phyloP scores from a whole-genome alignment of 2,113 vertebrate genomes.

The Coracopsis vasa region DNA sequence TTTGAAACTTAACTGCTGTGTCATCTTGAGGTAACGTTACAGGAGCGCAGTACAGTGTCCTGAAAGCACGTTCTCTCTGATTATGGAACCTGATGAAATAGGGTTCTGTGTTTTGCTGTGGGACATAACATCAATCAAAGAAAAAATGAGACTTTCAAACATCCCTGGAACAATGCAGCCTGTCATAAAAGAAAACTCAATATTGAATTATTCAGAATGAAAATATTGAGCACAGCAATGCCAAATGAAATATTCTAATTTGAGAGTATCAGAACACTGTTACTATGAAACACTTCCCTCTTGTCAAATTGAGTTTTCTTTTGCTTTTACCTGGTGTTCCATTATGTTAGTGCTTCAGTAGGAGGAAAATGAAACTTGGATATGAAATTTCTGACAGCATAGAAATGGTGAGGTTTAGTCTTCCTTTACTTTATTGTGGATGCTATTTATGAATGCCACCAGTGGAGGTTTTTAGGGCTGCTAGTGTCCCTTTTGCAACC shows the following conservation, averaged over 20 bases:
- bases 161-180: neutral
- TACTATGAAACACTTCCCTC: accelerated
- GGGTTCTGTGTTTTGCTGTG: neutral
- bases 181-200: neutral
- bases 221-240: neutral
- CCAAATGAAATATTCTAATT: neutral
- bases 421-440: neutral
- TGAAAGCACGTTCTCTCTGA: accelerated
- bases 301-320: neutral
- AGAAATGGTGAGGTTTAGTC: neutral
- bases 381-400: neutral
- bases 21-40: accelerated
- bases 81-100: neutral
- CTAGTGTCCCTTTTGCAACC: neutral
- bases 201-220: neutral
- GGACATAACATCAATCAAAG: neutral
- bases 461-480: neutral
- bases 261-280: neutral
- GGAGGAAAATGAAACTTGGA: neutral
- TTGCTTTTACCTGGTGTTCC: neutral
- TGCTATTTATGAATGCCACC: neutral
- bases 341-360: neutral
- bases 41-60: neutral
- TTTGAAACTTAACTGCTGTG: neutral
- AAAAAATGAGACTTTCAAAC: neutral